phyloP scores from a whole-genome alignment of 37 sponge, comb jelly and placozoan genomes.

The Axinella damicornis region DNA sequence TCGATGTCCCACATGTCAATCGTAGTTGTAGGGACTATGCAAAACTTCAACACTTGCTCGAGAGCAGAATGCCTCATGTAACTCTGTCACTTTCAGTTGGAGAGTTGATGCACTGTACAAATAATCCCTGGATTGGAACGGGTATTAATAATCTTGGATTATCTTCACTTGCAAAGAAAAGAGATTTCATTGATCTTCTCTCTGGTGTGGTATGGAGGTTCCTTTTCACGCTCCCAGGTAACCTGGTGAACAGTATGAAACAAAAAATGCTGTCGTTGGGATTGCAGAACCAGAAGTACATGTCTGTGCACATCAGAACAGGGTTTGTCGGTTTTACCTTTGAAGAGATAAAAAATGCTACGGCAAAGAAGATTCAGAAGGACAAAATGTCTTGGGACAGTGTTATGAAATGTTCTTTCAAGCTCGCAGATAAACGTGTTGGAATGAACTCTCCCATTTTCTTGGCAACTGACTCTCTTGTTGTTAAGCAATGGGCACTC shows the following conservation, averaged over 20 bases:
- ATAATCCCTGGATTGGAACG: no score
- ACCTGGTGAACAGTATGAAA: background rate
- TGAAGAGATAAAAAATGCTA: background rate
- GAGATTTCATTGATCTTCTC: background rate
- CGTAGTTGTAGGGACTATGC: background rate
- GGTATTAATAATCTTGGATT: no score
- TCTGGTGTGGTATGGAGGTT: background rate
- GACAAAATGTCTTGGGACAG: background rate
- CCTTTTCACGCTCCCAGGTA: conserved; percentile 5
- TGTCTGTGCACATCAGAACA: conserved; percentile 40
- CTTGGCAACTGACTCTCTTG: conserved; percentile 24
- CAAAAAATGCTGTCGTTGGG: background rate
- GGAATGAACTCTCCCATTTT: background rate
- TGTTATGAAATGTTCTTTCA: conserved; percentile 19
- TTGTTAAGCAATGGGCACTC: conserved; percentile 19
- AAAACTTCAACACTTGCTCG: background rate
- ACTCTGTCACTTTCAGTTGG: background rate
- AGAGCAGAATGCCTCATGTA: background rate
- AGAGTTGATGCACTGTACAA: no score
- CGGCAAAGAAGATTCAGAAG: background rate
- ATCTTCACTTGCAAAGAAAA: no score
- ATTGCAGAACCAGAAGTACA: background rate
- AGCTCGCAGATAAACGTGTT: background rate
- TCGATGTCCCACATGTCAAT: no score
- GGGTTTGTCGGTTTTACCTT: conserved; percentile 35